These are phyloP conservation scores for Drosophila planitibia DNA, from an alignment of 2,888 invertebrate genomes.

Conservation along the genomic window DNA sequence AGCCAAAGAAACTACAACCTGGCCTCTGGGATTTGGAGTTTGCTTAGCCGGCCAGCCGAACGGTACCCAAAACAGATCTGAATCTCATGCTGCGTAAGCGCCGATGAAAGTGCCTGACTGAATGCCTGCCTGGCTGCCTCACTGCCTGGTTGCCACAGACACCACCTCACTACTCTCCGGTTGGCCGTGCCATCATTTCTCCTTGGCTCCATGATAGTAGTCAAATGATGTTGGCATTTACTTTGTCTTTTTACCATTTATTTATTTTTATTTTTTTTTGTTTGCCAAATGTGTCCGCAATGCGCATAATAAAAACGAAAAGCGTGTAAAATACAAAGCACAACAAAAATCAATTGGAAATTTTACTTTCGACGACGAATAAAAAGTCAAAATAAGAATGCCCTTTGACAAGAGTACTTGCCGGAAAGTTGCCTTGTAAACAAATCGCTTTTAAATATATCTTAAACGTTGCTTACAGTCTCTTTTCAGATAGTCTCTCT, in stretches of 20 bases:
- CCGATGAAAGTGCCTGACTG: conserved; percentile 64
- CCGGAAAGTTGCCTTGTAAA: conserved; percentile 5
- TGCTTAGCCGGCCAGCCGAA: conserved; percentile 16
- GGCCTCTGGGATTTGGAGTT: conserved; percentile 31
- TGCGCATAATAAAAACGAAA: conserved; percentile 76
- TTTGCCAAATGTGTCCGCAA: conserved; percentile 63
- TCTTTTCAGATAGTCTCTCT: neutral
- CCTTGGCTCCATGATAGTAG: conserved; percentile 53
- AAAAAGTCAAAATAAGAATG: conserved; percentile 26
- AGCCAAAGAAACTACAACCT: conserved; percentile 24
- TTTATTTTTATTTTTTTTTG: neutral
- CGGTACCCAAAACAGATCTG: conserved; percentile 42
- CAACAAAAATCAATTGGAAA: conserved; percentile 78
- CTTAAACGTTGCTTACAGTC: neutral
- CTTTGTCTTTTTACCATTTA: conserved; percentile 27
- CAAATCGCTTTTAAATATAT: neutral
- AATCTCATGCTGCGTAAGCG: conserved; percentile 79
- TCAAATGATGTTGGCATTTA: conserved; percentile 68
- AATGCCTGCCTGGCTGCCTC: conserved; percentile 34
- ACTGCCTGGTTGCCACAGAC: conserved; percentile 1
- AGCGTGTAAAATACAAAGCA: conserved; percentile 74
- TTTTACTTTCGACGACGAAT: conserved; percentile 77
- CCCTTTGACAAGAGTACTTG: neutral
- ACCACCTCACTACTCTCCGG: conserved; percentile 22
- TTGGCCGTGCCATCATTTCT: conserved; percentile 50